Evolutionary conservation across 1,140 invertebrate species (phyloP), one percentile per base, ranked within the genome.

Genomic region (Ylistrum balloti): DNA sequence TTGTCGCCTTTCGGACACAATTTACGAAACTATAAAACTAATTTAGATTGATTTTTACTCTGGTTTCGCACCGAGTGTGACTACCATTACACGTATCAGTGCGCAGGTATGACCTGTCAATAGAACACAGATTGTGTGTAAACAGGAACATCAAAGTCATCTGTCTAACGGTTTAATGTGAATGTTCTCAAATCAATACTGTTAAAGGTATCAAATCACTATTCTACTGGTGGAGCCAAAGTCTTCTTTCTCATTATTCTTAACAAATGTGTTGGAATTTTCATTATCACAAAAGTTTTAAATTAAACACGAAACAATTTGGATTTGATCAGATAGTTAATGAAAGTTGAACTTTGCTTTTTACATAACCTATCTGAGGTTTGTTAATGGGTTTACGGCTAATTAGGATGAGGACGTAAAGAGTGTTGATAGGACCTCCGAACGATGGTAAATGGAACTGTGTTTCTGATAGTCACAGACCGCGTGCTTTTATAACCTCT

Each of bases 1-100:
- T 74, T 74, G 56, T 74, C 56, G 56, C 56, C 56, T 74, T 17
- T 74, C n/a, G 22, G 56, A 74, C 56, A 74, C 56, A 74, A 74
- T 74, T 74, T 74, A 74, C 56, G n/a, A 74, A 74, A 74, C 56
- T 74, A 74, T 74, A n/a, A n/a, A 74, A 74, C 56, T 74, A 74
- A 74, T 74, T 74, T 74, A 0, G 22, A 74, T 74, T 74, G 56
- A 74, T 74, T 74, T 74, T 74, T 74, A 74, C 56, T 74, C 56
- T 3, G 28, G 56, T 74, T 74, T 74, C 56, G 56, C n/a, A 74
- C 56, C 17, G 56, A 74, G 56, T 74, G 56, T 28, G 56, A 74
- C 56, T 28, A 17, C 56, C 56, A 74, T 74, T 74, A 74, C 56
- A 74, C 56, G 56, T 28, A 5, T 74, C 56, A 74, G 9, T 74